These are phyloP conservation scores for Neomonachus schauinslandi DNA, from an alignment of 2,113 vertebrate genomes.

Conservation along the genomic window DNA sequence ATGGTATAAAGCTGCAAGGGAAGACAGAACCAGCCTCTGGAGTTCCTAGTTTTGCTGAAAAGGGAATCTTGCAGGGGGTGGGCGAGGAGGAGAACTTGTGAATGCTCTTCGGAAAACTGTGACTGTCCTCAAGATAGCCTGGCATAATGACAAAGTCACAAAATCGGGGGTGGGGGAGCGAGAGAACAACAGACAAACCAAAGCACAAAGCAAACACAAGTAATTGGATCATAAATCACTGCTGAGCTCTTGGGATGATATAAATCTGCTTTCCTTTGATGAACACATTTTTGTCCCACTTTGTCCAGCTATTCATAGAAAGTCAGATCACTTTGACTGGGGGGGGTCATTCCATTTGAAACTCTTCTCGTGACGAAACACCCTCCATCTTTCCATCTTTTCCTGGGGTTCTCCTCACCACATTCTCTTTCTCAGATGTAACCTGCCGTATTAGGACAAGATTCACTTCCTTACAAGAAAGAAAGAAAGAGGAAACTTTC, in stretches of 20 bases:
- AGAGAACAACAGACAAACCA: neutral
- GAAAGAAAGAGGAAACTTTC: neutral
- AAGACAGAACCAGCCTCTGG: neutral
- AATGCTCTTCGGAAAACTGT: neutral
- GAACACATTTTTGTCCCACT: neutral
- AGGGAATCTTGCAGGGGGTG: neutral
- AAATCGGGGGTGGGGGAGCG: neutral
- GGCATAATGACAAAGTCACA: neutral
- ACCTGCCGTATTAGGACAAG: neutral
- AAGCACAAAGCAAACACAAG: slow-evolving; percentile 31
- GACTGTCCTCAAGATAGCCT: neutral
- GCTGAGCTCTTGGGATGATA: neutral
- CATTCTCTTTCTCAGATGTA: neutral
- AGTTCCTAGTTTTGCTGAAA: neutral
- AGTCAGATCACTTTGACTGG: neutral
- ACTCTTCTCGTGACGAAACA: neutral
- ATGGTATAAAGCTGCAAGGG: neutral
- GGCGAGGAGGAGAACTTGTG: fast-evolving
- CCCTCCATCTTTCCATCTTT: neutral
- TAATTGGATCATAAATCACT: neutral
- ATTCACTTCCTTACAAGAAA: neutral
- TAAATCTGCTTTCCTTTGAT: neutral
- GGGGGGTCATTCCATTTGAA: neutral
- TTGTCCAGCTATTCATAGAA: neutral
- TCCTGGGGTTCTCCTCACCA: neutral